These are phyloP conservation scores for Deilephila elpenor DNA, from an alignment of 2,888 invertebrate species.

Conservation along the genomic window DNA sequence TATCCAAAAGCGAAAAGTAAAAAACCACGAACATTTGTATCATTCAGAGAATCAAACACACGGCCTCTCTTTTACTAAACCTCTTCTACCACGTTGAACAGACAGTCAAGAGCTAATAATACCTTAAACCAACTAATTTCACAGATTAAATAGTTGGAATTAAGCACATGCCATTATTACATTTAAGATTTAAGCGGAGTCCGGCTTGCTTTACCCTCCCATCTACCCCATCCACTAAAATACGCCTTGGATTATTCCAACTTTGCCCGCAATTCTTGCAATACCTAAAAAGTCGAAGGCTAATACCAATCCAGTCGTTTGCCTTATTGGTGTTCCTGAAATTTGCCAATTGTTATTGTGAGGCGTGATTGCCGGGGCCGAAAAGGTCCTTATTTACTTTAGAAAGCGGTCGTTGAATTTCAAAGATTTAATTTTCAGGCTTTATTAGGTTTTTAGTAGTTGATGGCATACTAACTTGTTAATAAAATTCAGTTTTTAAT, in stretches of 20 bases:
- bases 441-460: no score
- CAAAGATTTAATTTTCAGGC: neutral
- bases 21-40: no score
- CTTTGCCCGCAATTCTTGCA: slow-evolving; percentile 48
- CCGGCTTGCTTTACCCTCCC: neutral
- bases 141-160: slow-evolving; percentile 5
- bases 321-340: slow-evolving; percentile 42
- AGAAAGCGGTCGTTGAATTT: neutral
- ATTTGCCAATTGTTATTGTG: slow-evolving; percentile 27
- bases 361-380: neutral
- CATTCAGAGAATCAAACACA: no score
- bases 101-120: neutral
- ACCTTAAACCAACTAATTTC: neutral
- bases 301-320: slow-evolving; percentile 38
- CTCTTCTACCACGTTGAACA: no score
- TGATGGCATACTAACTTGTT: no score
- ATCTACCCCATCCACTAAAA: neutral
- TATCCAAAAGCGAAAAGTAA: no score
- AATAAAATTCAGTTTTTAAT: no score
- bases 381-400: neutral
- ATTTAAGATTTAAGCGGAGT: slow-evolving; percentile 20
- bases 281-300: slow-evolving; percentile 45
- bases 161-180: slow-evolving; percentile 11
- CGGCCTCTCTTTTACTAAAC: no score
- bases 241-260: slow-evolving; percentile 39